Evolutionary conservation across 2,888 invertebrate genomes (phyloP).

Genomic region (Dione juno): DNA sequence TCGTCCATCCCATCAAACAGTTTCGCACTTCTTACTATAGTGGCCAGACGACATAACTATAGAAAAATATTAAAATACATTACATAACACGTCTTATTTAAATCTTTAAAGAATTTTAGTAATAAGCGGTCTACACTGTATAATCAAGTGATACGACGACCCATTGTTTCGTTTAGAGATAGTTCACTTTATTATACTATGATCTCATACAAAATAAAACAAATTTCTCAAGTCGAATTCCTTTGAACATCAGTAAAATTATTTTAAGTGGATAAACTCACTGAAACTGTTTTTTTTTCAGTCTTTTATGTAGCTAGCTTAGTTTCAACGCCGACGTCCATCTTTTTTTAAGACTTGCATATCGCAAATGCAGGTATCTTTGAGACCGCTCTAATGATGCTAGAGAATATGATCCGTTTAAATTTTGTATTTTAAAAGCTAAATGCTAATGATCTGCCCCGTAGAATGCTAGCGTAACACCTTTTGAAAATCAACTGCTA

Average conservation of each 20-base stretch:
- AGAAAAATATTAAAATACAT: too few relatives aligned
- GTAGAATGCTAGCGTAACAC: background rate
- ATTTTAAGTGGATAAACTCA: conserved; percentile 19
- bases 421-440: conserved; percentile 9
- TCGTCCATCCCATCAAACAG: too few relatives aligned
- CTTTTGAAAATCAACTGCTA: conserved; percentile 11
- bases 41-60: too few relatives aligned
- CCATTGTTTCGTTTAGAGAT: too few relatives aligned
- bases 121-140: too few relatives aligned
- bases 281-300: conserved; percentile 1
- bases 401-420: background rate
- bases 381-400: conserved; percentile 18
- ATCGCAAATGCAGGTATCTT: conserved; percentile 23
- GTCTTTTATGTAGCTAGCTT: conserved; percentile 2
- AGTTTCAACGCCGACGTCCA: conserved; percentile 8
- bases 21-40: too few relatives aligned
- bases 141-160: too few relatives aligned
- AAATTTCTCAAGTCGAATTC: background rate
- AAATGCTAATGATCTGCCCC: conserved; percentile 4
- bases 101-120: too few relatives aligned
- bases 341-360: conserved; percentile 21
- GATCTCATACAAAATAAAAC: too few relatives aligned
- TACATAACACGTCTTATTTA: too few relatives aligned
- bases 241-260: conserved; percentile 28
- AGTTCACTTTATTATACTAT: too few relatives aligned